Conservation (phyloP, 2,113 vertebrate species). For the Peromyscus maniculatus region DNA sequence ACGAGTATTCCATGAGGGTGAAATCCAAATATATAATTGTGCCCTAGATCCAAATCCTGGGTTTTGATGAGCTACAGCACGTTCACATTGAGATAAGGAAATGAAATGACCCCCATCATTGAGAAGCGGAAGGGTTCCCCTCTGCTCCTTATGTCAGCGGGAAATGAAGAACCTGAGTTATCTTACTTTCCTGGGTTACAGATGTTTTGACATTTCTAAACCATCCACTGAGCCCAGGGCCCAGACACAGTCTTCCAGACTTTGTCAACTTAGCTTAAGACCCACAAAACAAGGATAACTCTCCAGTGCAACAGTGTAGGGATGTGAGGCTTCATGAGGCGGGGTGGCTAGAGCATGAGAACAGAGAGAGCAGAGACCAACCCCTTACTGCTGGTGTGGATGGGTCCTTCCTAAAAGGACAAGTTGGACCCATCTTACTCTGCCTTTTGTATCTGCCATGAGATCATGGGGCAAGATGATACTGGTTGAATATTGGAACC, state of each 20-base stretch:
- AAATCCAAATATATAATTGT: constrained; percentile 90
- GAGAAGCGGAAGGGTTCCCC: neutral
- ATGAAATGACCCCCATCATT: neutral
- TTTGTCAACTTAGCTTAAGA: neutral
- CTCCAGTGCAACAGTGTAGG: neutral
- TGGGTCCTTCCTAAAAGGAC: neutral
- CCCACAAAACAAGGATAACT: neutral
- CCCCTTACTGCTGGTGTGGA: no score
- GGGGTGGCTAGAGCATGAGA: neutral
- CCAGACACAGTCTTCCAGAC: neutral
- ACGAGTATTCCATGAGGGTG: constrained; percentile 90
- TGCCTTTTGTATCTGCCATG: neutral
- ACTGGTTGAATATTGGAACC: neutral
- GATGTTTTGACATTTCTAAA: neutral
- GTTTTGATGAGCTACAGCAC: constrained; percentile 89
- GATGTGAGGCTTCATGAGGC: neutral
- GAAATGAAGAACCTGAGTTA: neutral
- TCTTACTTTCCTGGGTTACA: neutral
- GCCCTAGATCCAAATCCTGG: constrained; percentile 86
- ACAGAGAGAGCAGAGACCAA: neutral
- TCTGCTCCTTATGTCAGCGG: neutral
- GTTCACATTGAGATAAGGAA: constrained; percentile 42
- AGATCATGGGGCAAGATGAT: neutral
- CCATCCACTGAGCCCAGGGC: neutral
- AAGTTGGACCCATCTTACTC: neutral